Evolutionary conservation across 2,888 invertebrate genomes (phyloP), one percentile per base, ranked within the genome.

Genomic region (Cosmia pyralina): DNA sequence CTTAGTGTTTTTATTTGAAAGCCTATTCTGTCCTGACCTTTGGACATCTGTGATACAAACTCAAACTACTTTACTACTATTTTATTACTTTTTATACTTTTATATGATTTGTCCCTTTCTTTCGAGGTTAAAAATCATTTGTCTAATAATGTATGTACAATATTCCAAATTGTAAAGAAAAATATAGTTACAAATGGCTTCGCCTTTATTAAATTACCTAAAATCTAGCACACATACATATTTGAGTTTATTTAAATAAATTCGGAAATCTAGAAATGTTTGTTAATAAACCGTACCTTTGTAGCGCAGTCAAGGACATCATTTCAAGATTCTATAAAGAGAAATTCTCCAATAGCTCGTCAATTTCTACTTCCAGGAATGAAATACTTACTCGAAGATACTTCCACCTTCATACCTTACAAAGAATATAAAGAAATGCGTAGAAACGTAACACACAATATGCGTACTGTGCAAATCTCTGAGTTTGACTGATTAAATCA

Each of bases 401-500:
- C 22, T 68, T 38, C 13, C n/a, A 59, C 22, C 34, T 65, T 7
- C 60, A 60, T 69, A 28, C 44, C 28, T 63, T 52, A 69, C 57
- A 70, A 67, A 69, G 53, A 77, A 72, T 72, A 74, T 72, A 41
- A 81, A 81, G 60, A 83, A 64, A 70, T 50, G 62, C 15, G 52
- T 72, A 77, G 72, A 69, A 41, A 62, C 15, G 62, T 58, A 63
- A 68, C 72, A 81, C 72, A 77, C 60, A 79, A 67, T 69, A 73
- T 76, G 72, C 69, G 73, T 74, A 70, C 77, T 58, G 68, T 75
- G 58, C 59, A 76, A 85, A 85, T 83, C 74, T 72, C 72, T 69
- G 81, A 88, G 87, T 88, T 90, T 87, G 87, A 89, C 89, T 92
- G 90, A 93, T 93, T 92, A 83, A 93, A 93, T 93, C 90, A 92